A percentile compares a stretch with the other conserved stretches of the same genome.
phyloP scores from a whole-genome alignment of 2,113 vertebrate species.

The Brienomyrus longianalis region DNA sequence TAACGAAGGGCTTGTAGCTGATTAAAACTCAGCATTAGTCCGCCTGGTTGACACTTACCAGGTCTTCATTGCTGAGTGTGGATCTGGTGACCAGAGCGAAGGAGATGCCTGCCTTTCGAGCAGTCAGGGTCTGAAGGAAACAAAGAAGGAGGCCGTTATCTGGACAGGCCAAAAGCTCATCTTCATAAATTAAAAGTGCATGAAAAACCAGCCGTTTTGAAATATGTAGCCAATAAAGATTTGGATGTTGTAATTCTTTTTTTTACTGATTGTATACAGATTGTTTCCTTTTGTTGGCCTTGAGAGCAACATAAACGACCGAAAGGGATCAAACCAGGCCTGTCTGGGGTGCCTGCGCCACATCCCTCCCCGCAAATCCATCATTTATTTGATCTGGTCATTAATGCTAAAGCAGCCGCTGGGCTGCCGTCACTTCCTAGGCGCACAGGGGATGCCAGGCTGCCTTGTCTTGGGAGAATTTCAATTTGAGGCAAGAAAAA shows the following conservation, averaged over 20 bases:
- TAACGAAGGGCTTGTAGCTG: not conserved
- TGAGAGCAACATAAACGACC: not conserved
- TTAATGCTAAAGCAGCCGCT: not conserved
- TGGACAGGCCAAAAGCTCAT: not conserved
- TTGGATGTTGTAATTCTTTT: not conserved
- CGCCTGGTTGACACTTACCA: slow-evolving; percentile 69
- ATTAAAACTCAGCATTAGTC: not conserved
- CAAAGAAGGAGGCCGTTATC: not conserved
- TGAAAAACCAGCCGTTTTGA: not conserved
- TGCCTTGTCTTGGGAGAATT: not conserved
- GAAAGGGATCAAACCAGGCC: not conserved
- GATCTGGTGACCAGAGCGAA: slow-evolving; percentile 88
- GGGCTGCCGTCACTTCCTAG: not conserved
- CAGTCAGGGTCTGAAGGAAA: slow-evolving; percentile 78
- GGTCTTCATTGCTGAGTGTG: slow-evolving; percentile 86
- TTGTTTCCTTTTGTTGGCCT: not conserved
- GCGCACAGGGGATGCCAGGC: not conserved
- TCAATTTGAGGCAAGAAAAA: not conserved
- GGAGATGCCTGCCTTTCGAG: slow-evolving; percentile 94
- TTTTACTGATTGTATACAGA: not conserved
- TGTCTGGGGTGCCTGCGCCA: not conserved
- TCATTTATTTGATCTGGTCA: not conserved
- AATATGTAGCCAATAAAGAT: not conserved
- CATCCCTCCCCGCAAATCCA: not conserved
- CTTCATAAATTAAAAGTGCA: not conserved